A percentile compares a stretch with the other conserved stretches of the same genome.
These are phyloP conservation scores for Mormyrus hasselquistii DNA, from an alignment of 2,797 vertebrate genomes.

Conservation along the genomic window DNA sequence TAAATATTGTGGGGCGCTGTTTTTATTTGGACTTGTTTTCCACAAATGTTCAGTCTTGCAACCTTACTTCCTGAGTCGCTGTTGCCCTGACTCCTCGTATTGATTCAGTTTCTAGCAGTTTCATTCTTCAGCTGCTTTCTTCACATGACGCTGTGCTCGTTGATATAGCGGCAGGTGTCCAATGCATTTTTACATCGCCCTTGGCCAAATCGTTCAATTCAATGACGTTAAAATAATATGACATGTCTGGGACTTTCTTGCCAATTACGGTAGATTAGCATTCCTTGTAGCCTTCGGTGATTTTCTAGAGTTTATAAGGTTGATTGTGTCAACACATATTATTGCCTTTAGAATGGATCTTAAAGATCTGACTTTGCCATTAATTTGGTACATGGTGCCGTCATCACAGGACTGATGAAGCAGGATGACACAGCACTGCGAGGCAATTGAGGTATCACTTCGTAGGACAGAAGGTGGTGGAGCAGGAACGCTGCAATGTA, in stretches of 20 bases:
- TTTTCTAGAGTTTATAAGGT: background rate
- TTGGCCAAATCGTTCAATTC: background rate
- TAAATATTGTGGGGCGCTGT: background rate
- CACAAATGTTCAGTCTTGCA: background rate
- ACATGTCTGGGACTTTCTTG: background rate
- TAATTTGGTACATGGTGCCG: background rate
- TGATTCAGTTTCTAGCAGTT: background rate
- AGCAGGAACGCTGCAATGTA: background rate
- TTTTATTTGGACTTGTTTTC: background rate
- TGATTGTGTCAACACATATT: background rate
- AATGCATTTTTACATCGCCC: background rate
- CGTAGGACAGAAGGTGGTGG: background rate
- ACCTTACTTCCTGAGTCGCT: background rate
- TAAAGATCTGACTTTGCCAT: background rate
- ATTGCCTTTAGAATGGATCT: background rate
- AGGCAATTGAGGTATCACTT: background rate
- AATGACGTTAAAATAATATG: background rate
- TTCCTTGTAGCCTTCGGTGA: background rate
- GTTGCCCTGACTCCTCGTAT: background rate
- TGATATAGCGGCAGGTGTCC: background rate
- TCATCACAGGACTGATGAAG: background rate
- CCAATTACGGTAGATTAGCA: background rate
- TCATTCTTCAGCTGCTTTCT: background rate
- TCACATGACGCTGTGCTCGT: background rate
- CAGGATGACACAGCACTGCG: background rate